A percentile compares a stretch with the other conserved stretches of the same genome.
Conservation (phyloP, 2,888 invertebrate species). For the Drosophila mercatorum region DNA sequence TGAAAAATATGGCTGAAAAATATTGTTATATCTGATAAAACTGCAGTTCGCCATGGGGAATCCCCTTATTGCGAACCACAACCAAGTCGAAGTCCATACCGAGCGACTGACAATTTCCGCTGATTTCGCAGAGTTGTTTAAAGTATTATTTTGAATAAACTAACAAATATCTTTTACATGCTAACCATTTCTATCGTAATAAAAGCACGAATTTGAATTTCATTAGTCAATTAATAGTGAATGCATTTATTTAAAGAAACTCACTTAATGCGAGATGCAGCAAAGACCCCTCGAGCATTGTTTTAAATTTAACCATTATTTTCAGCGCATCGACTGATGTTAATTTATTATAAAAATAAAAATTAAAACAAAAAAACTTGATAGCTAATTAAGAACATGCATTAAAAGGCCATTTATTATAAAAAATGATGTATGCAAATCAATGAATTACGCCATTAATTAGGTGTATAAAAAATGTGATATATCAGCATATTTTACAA, state of each 20-base stretch:
- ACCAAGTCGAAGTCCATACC: background rate
- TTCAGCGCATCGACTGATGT: conserved; percentile 4
- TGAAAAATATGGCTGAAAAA: conserved; percentile 5
- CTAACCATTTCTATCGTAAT: background rate
- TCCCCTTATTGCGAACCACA: background rate
- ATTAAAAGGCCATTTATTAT: conserved; percentile 40
- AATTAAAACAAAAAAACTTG: conserved; percentile 6
- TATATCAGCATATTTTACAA: conserved; percentile 39
- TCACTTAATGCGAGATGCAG: background rate
- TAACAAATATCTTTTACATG: no score
- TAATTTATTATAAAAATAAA: conserved; percentile 6
- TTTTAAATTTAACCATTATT: conserved; percentile 11
- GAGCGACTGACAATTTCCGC: no score
- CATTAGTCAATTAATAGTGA: background rate
- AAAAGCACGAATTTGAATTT: background rate
- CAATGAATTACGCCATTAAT: conserved; percentile 52
- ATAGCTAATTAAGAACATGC: conserved; percentile 25
- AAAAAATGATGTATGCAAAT: conserved; percentile 41
- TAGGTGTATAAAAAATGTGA: conserved; percentile 27
- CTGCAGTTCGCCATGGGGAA: background rate
- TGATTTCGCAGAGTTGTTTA: no score
- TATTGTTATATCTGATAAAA: conserved; percentile 1
- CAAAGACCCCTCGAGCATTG: background rate
- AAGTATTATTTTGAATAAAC: background rate
- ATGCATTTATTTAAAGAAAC: background rate